Base-by-base conservation (phyloP, 2,797 vertebrate species). In the Xenentodon cancila region DNA sequence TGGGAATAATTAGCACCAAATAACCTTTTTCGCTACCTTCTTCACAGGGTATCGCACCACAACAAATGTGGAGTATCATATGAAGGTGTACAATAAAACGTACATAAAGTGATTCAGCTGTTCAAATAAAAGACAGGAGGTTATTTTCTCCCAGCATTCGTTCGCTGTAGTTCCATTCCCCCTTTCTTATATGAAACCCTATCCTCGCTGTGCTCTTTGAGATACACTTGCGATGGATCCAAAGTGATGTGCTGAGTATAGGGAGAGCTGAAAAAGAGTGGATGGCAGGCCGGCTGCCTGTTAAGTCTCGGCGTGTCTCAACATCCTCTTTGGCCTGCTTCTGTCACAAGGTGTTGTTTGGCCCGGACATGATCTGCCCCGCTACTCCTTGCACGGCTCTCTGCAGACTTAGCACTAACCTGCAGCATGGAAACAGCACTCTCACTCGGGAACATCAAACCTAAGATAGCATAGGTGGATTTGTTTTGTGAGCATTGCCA, bases 311-410 rank as follows among this genome's bases (percentile, higher is more conserved):
- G 77, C 70, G 74, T 81, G 84, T 88, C 79, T 88, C 83, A 67
- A 77, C 89, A 75, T 90, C 87, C 86, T 90, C 90, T 84, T 82
- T 93, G 91, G 84, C 91, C 91, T 90, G 91, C 87, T 92, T 92
- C 90, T 92, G 91, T 93, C 90, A 92, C 89, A 89, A 88, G 84
- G 79, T 82, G 91, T 92, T 89, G 90, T 86, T 80, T 81, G 79
- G 84, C 80, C 75, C 11, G 74, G 82, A 57, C 87, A 81, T 92
- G 88, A 92, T 91, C 81, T 56, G 82, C 82, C 68, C 79, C 52
- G 80, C 81, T 78, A 77, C 68, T 84, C 71, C 60, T 68, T 57
- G 54, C 61, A 18, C 63, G 73, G 75, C 74, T 60, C 84, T 81
- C 71, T 84, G 82, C 77, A 80, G 67, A 84, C 78, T 69, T 56